phyloP scores from a whole-genome alignment of 2,797 vertebrate species.

The Podarcis siculus region DNA sequence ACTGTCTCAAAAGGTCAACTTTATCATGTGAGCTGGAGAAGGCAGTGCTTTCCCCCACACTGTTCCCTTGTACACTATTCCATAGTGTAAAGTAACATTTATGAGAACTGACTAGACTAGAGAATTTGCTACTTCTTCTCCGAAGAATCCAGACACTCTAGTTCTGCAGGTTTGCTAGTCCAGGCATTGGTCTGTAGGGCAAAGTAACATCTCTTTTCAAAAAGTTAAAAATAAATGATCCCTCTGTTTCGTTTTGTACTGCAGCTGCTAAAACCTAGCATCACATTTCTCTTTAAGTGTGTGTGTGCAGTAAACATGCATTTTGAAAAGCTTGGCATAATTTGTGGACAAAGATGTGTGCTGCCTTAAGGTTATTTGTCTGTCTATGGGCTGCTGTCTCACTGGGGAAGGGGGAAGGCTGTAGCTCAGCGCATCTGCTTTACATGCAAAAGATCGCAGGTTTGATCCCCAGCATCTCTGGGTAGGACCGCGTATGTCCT shows the following conservation, averaged over 20 bases:
- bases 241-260: not conserved
- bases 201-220: not conserved
- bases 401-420: not conserved
- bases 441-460: no score
- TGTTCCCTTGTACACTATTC: not conserved
- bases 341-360: not conserved
- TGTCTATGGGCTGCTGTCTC: not conserved
- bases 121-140: not conserved
- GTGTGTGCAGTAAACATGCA: not conserved
- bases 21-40: constrained; percentile 15
- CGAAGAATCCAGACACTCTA: not conserved
- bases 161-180: not conserved
- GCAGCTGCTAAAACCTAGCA: not conserved
- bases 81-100: not conserved
- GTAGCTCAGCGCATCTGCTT: no score
- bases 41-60: not conserved
- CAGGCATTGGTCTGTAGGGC: not conserved
- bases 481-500: no score
- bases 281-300: not conserved
- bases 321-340: not conserved
- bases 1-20: not conserved
- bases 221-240: not conserved
- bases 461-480: no score
- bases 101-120: not conserved
- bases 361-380: constrained; percentile 12